Conservation (phyloP, 2,113 vertebrate species). For the Pipra filicauda region DNA sequence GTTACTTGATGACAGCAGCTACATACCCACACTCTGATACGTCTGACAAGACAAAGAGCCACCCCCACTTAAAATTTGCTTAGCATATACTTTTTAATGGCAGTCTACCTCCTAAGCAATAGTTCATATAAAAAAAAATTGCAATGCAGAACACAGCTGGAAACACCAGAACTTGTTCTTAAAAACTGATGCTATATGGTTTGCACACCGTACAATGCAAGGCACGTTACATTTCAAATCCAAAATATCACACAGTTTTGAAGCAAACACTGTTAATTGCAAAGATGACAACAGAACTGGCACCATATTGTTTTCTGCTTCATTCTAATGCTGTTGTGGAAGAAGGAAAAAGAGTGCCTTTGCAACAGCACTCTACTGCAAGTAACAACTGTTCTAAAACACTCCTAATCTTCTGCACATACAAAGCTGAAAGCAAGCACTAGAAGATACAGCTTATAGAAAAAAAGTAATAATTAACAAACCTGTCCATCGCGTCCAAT, state of each 20-base stretch:
- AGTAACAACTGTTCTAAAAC: background rate
- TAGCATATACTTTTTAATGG: background rate
- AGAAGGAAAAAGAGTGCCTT: background rate
- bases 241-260: background rate
- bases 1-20: background rate
- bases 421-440: background rate
- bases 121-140: background rate
- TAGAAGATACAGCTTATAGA: background rate
- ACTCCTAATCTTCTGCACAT: background rate
- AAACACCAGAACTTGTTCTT: background rate
- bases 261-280: background rate
- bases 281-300: background rate
- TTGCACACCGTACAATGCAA: background rate
- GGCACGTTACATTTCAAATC: background rate
- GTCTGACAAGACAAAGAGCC: background rate
- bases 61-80: background rate
- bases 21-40: background rate
- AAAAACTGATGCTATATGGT: background rate
- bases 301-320: background rate
- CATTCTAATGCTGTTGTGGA: no score
- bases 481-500: conserved; percentile 99
- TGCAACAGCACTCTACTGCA: background rate
- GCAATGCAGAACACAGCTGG: background rate
- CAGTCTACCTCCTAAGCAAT: background rate
- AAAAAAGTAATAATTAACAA: conserved; percentile 45